Evolutionary conservation across 2,113 vertebrate genomes (phyloP), one percentile per base, ranked within the genome.

Genomic region (Potamarius usumacintae): DNA sequence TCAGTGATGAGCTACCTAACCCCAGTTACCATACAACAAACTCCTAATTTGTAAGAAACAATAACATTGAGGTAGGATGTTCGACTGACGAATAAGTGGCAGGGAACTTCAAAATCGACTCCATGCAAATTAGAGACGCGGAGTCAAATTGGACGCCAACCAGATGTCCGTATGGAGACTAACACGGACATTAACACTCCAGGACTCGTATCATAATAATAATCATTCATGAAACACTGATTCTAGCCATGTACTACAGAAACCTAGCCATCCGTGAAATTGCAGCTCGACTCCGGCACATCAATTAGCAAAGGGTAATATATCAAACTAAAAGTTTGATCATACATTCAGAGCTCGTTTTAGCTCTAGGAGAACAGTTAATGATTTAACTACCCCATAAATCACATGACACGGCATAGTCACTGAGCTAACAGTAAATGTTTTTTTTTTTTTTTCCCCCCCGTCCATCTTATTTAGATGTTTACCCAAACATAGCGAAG

Each of bases 281-380:
- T 74, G 67, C 34, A 50, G 79, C 86, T 82, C 55, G 4, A 82
- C 79, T 82, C 65, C 53, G 5, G 53, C 79, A 62, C 69, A 87
- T 87, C 67, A 87, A 82, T 82, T 60, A 87, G 79, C 79, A 60
- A 74, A 50, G 42, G 42, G 34, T 74, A 74, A 57, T 83, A 25
- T 74, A 79, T 62, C 79, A 86, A 86, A 69, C 62, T 81, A 53
- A 86, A 62, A 53, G 77, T 86, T 74, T 87, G 86, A 76, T 83
- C 53, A 62, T 72, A 87, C 42, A 76, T 83, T 82, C 86, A 82
- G 50, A 76, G 79, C 25, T 83, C 55, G n/a, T 76, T 87, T 76
- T 60, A 87, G 79, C 86, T 83, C 55, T 30, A 76, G 79, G 57
- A 78, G 86, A 87, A 60, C 79, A 76, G 79, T 76, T 83, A 71